Evolutionary conservation across 2,797 vertebrate genomes (phyloP).

Genomic region (Chanos chanos): DNA sequence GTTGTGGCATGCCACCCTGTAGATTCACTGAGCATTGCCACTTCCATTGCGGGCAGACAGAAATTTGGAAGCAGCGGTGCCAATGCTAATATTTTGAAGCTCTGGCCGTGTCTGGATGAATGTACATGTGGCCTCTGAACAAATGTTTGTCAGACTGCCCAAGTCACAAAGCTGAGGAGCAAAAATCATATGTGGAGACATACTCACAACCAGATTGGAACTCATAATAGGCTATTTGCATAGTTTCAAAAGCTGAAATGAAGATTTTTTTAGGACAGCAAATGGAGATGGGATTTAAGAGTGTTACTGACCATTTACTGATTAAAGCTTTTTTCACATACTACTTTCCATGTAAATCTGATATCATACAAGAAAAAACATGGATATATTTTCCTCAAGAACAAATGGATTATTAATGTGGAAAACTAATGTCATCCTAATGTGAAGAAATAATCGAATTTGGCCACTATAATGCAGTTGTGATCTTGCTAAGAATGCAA

Average conservation of each 20-base stretch:
- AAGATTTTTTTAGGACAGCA: too few species aligned
- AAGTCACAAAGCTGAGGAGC: not conserved
- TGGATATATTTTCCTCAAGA: conserved; percentile 5
- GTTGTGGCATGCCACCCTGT: conserved; percentile 11
- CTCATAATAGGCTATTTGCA: not conserved
- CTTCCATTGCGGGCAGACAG: not conserved
- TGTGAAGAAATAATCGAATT: too few species aligned
- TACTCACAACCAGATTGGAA: not conserved
- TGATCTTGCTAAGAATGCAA: too few species aligned
- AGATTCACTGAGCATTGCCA: conserved; percentile 21
- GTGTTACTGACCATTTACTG: too few species aligned
- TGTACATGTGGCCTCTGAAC: conserved; percentile 1
- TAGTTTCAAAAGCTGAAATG: too few species aligned
- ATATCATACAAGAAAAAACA: conserved; percentile 13
- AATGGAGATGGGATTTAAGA: too few species aligned
- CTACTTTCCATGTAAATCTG: too few species aligned
- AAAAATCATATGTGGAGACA: not conserved
- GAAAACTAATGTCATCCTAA: too few species aligned
- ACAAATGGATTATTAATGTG: too few species aligned
- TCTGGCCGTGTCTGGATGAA: conserved; percentile 21
- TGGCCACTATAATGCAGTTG: too few species aligned
- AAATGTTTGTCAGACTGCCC: conserved; percentile 15
- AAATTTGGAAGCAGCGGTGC: conserved; percentile 13
- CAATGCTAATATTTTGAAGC: conserved; percentile 46
- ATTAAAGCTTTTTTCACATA: too few species aligned